These are phyloP conservation scores for Pseudomyrmex cubaensis DNA, from an alignment of 1,140 invertebrate genomes.

Conservation along the genomic window DNA sequence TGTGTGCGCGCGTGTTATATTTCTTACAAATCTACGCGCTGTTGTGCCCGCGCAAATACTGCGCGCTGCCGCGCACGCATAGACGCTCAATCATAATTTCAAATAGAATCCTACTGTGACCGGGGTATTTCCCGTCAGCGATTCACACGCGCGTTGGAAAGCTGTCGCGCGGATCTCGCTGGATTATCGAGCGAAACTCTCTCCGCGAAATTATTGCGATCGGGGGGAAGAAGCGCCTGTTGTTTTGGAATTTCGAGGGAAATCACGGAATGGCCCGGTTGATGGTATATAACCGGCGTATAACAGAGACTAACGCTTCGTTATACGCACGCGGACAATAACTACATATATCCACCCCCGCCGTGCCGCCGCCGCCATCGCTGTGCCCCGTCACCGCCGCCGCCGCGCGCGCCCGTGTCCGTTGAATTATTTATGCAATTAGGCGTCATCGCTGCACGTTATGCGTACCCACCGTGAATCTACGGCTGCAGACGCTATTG, in stretches of 20 bases:
- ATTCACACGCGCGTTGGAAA: constrained; percentile 20
- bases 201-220: constrained; percentile 38
- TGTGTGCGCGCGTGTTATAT: background rate
- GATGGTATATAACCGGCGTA: constrained; percentile 76
- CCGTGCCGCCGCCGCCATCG: too few species aligned
- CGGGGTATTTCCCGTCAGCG: background rate
- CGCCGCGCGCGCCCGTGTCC: constrained; percentile 66
- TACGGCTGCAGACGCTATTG: constrained; percentile 23
- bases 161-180: constrained; percentile 12
- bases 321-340: constrained; percentile 76
- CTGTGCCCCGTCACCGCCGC: too few species aligned
- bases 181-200: constrained; percentile 30
- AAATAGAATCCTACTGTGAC: constrained; percentile 1
- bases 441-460: constrained; percentile 73
- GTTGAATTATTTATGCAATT: constrained; percentile 83
- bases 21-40: constrained; percentile 10
- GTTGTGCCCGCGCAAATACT: background rate
- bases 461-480: constrained; percentile 67
- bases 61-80: background rate
- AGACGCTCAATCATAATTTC: constrained; percentile 24
- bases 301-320: constrained; percentile 79
- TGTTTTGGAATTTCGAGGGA: constrained; percentile 69
- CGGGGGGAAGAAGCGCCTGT: constrained; percentile 10
- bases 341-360: constrained; percentile 67
- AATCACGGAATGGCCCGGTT: constrained; percentile 70